Conservation (phyloP, 1,140 invertebrate species). For the Orchesella cincta region DNA sequence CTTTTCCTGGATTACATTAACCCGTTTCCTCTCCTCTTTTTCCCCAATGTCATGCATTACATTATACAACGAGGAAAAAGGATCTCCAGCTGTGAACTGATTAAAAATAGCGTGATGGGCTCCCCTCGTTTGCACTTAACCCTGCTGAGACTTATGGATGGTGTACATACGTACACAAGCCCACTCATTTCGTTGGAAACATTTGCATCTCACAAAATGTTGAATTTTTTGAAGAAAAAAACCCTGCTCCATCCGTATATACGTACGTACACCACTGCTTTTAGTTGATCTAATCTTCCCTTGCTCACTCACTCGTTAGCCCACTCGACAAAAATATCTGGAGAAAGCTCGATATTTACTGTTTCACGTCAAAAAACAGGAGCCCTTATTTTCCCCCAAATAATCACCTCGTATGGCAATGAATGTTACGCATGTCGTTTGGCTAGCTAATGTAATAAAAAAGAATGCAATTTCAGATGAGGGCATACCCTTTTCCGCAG, state of each 20-base stretch:
- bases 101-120: constrained; percentile 18
- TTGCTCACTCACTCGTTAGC: too few relatives aligned
- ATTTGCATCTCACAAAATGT: neutral
- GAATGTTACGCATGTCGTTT: too few relatives aligned
- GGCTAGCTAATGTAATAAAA: neutral
- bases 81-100: constrained; percentile 28
- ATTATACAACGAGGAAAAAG: neutral
- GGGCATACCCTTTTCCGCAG: neutral
- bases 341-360: too few relatives aligned
- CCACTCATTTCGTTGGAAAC: neutral
- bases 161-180: neutral
- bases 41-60: neutral
- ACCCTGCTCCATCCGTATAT: neutral
- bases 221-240: neutral
- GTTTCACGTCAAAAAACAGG: too few relatives aligned
- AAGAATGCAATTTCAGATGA: neutral
- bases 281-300: too few relatives aligned
- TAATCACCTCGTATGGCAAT: too few relatives aligned
- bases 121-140: constrained; percentile 14
- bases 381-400: too few relatives aligned
- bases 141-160: neutral
- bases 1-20: constrained; percentile 28
- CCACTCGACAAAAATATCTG: too few relatives aligned
- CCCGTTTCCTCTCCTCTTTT: neutral
- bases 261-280: neutral